Evolutionary conservation across 2,113 vertebrate species (phyloP).

Genomic region (Oriolus oriolus): DNA sequence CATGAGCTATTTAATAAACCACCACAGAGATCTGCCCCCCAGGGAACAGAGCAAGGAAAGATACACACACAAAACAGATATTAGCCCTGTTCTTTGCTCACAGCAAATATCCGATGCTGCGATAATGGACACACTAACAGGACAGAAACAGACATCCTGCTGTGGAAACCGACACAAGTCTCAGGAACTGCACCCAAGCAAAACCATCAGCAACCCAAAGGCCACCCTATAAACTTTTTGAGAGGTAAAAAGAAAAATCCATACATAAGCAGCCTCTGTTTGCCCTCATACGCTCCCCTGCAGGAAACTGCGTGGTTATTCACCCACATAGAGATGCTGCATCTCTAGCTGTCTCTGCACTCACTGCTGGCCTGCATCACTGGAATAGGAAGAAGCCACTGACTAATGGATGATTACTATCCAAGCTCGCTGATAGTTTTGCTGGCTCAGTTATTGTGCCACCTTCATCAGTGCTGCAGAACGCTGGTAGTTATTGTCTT

Average conservation of each 20-base stretch:
- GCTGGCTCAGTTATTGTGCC: not conserved
- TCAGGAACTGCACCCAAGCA: not conserved
- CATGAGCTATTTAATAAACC: not conserved
- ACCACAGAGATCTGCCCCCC: not conserved
- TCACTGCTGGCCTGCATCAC: not conserved
- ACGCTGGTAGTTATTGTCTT: not conserved
- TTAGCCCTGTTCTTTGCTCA: not conserved
- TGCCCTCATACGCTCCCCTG: not conserved
- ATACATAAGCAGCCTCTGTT: not conserved
- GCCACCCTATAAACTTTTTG: not conserved
- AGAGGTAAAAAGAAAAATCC: not conserved
- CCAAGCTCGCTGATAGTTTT: not conserved
- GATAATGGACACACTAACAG: not conserved
- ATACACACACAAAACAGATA: not conserved
- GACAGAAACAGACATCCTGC: not conserved
- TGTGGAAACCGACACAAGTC: not conserved
- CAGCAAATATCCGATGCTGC: not conserved
- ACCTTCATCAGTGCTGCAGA: not conserved
- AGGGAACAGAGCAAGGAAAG: not conserved
- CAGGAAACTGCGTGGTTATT: accelerated
- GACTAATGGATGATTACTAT: accelerated
- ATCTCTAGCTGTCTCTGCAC: not conserved
- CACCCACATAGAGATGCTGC: not conserved
- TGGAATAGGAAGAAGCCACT: not conserved
- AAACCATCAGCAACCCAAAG: not conserved